Evolutionary conservation across 1,140 invertebrate species (phyloP).

Genomic region (Drosophila leontia): DNA sequence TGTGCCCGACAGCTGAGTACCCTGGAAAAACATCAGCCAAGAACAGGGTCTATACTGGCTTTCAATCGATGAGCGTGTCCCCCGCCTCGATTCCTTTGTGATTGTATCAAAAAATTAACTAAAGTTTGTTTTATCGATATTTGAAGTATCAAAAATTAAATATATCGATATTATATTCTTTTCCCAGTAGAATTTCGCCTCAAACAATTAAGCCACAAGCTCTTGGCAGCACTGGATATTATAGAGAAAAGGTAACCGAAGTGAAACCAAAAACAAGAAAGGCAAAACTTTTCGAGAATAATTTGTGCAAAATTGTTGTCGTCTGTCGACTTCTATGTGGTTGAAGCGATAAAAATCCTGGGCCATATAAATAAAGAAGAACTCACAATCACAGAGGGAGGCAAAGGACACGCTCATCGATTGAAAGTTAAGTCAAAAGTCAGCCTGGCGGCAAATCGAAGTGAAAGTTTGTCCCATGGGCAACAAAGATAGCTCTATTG

Average conservation of each 20-base stretch:
- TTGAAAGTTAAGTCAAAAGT: constrained; percentile 58
- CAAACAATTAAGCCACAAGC: background rate
- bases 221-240: background rate
- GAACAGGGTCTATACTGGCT: too few relatives aligned
- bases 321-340: constrained; percentile 41
- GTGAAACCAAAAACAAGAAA: constrained; percentile 9
- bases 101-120: background rate
- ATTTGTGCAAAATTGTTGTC: constrained; percentile 54
- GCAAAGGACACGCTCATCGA: constrained; percentile 29
- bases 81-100: too few relatives aligned
- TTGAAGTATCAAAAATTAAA: too few relatives aligned
- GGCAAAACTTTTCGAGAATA: constrained; percentile 65
- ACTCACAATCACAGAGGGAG: background rate
- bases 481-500: constrained; percentile 14
- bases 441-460: constrained; percentile 77
- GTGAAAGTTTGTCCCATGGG: constrained; percentile 62
- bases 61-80: too few relatives aligned
- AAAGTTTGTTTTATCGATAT: too few relatives aligned
- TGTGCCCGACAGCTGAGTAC: background rate
- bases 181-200: background rate
- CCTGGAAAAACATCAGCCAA: too few relatives aligned
- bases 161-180: too few relatives aligned
- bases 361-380: constrained; percentile 47
- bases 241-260: constrained; percentile 17
- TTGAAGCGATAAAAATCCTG: constrained; percentile 66